Percentiles rank a stretch among this genome's conserved stretches.
Conservation (phyloP, 2,113 vertebrate genomes). For the Rhabdomys dilectus region DNA sequence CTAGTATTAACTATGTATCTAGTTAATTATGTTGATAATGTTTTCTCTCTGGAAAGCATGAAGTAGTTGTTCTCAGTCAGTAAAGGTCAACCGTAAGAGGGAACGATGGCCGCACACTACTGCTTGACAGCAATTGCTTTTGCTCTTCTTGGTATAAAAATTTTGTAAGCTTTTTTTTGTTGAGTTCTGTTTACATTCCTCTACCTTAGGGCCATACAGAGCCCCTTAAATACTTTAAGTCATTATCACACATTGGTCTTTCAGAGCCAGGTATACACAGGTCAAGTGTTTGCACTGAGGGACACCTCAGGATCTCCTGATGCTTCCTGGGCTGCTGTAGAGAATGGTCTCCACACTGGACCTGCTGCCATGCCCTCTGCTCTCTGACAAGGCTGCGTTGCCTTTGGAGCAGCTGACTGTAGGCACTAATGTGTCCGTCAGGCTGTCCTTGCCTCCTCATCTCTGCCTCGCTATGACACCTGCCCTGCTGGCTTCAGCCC, state of each 20-base stretch:
- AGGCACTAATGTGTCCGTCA: not conserved
- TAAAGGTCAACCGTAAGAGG: slow-evolving; percentile 7
- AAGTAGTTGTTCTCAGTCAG: slow-evolving; percentile 10
- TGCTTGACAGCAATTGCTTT: not conserved
- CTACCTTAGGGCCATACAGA: not conserved
- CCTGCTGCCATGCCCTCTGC: rapidly evolving
- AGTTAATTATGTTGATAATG: not conserved
- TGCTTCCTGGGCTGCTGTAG: not conserved
- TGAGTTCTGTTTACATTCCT: not conserved
- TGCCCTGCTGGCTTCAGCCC: not conserved
- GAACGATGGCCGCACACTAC: not conserved
- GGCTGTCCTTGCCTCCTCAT: rapidly evolving
- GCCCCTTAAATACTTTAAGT: not conserved
- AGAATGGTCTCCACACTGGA: rapidly evolving
- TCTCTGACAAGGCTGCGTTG: not conserved
- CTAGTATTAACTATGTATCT: slow-evolving; percentile 4
- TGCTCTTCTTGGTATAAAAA: too few relatives aligned
- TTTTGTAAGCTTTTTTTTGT: not conserved
- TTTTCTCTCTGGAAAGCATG: slow-evolving; percentile 7
- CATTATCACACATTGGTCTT: not conserved
- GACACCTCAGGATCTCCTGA: not conserved
- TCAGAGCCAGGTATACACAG: not conserved
- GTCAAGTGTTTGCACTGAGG: not conserved
- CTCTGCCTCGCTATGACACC: not conserved
- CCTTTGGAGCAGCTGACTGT: too few relatives aligned